Conservation (phyloP, 1,140 invertebrate genomes). For the Brachionus rubens region DNA sequence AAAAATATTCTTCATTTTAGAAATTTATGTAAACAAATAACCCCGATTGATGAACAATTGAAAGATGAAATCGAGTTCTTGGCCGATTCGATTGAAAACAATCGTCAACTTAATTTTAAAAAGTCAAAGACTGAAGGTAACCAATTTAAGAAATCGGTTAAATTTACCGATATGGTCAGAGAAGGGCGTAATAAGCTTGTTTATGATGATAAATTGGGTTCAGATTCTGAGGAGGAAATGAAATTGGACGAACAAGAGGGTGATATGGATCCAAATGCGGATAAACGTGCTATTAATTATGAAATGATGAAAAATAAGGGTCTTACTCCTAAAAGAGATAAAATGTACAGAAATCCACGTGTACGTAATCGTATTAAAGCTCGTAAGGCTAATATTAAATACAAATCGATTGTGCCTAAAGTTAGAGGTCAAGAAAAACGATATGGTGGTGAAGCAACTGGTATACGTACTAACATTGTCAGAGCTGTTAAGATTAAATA, state of each 20-base stretch:
- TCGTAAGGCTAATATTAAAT: conserved; percentile 79
- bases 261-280: conserved; percentile 52
- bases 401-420: conserved; percentile 71
- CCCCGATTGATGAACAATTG: conserved; percentile 11
- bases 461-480: conserved; percentile 76
- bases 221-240: conserved; percentile 47
- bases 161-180: conserved; percentile 49
- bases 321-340: conserved; percentile 79
- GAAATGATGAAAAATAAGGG: conserved; percentile 92
- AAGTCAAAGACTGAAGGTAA: neutral
- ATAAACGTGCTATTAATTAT: conserved; percentile 80
- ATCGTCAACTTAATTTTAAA: neutral
- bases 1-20: conserved; percentile 76
- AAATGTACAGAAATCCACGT: conserved; percentile 84
- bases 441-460: conserved; percentile 84
- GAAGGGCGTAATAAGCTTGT: conserved; percentile 24
- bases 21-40: conserved; percentile 49
- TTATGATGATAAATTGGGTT: conserved; percentile 45
- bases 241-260: neutral
- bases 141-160: conserved; percentile 8
- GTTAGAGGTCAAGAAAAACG: conserved; percentile 72
- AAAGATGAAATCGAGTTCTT: neutral
- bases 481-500: conserved; percentile 52
- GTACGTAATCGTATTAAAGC: conserved; percentile 87
- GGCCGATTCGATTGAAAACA: neutral